phyloP scores from a whole-genome alignment of 2,888 invertebrate species.

The Ptychoptera contaminata region DNA sequence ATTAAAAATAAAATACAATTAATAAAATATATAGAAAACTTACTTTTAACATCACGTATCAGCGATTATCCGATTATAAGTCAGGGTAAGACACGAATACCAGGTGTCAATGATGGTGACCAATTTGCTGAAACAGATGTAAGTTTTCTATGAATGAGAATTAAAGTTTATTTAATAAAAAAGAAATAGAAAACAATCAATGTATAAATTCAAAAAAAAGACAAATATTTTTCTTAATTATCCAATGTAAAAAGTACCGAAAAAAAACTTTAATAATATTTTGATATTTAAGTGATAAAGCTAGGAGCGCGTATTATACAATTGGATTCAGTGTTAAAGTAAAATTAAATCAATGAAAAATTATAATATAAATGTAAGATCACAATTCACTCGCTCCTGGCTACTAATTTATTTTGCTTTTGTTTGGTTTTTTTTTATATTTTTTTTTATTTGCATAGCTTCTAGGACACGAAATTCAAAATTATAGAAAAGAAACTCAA shows the following conservation, averaged over 20 bases:
- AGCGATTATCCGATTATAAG: constrained; percentile 80
- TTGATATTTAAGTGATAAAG: too few relatives aligned
- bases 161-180: too few relatives aligned
- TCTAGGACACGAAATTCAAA: too few relatives aligned
- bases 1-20: not conserved
- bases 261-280: too few relatives aligned
- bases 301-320: too few relatives aligned
- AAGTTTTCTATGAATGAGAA: constrained; percentile 48
- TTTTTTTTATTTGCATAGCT: too few relatives aligned
- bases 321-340: not conserved
- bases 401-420: not conserved
- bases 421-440: too few relatives aligned
- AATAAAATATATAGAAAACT: constrained; percentile 44
- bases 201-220: too few relatives aligned
- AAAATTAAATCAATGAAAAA: not conserved
- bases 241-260: too few relatives aligned
- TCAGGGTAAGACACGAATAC: constrained; percentile 89
- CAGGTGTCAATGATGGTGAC: constrained; percentile 84
- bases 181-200: too few relatives aligned
- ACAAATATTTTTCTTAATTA: too few relatives aligned
- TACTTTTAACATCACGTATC: constrained; percentile 70
- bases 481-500: too few relatives aligned
- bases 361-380: not conserved
- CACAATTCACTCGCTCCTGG: not conserved
- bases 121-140: constrained; percentile 78